Percentiles rank a stretch among this genome's conserved stretches.
Evolutionary conservation across 1,140 invertebrate species (phyloP).

Genomic region (Hyles euphorbiae): DNA sequence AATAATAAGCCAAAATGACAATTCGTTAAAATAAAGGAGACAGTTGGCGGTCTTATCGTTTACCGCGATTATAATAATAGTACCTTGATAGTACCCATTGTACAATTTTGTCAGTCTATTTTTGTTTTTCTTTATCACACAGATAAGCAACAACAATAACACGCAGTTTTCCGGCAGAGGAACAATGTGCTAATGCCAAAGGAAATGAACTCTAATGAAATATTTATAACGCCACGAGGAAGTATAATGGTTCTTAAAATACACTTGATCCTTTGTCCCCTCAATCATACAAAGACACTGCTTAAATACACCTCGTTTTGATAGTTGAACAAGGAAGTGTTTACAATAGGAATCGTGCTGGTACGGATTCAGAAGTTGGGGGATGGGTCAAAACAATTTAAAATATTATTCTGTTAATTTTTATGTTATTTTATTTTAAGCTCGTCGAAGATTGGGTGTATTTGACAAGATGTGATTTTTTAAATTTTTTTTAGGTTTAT

Average conservation of each 20-base stretch:
- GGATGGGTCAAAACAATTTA: too few species aligned
- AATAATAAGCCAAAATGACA: too few species aligned
- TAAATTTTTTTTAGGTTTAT: neutral
- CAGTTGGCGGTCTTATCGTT: too few species aligned
- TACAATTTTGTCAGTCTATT: neutral
- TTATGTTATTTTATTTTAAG: too few species aligned
- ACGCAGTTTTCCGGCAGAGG: too few species aligned
- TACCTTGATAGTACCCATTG: neutral
- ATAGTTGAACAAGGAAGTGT: conserved; percentile 3
- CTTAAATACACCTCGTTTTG: conserved; percentile 2
- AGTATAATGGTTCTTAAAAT: conserved; percentile 7
- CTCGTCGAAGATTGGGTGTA: too few species aligned
- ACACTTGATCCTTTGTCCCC: conserved; percentile 1
- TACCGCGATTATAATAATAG: neutral
- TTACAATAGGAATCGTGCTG: neutral
- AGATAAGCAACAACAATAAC: too few species aligned
- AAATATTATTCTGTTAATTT: too few species aligned
- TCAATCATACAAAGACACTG: conserved; percentile 9
- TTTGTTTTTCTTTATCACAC: neutral
- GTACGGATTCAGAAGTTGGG: too few species aligned
- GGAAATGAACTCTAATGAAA: conserved; percentile 1
- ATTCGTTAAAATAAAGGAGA: too few species aligned
- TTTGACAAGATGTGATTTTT: too few species aligned
- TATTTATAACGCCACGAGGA: conserved; percentile 5
- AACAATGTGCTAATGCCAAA: too few species aligned